These are phyloP conservation scores for Coelinius sp. DNA, from an alignment of 2,888 invertebrate species.

Conservation along the genomic window DNA sequence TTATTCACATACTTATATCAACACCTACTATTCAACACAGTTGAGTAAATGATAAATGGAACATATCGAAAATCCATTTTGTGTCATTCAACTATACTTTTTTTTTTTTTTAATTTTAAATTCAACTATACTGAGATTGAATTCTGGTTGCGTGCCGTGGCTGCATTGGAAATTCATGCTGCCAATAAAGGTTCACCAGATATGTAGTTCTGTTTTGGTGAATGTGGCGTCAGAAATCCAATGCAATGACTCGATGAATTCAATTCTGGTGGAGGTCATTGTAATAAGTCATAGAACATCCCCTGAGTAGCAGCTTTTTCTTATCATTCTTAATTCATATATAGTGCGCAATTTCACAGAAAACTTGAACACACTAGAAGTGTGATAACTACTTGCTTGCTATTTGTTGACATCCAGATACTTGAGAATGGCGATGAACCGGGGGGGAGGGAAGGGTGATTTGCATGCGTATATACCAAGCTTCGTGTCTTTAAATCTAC, in stretches of 20 bases:
- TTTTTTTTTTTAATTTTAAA: too few relatives aligned
- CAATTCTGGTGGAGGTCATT: not conserved
- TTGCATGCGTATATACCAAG: not conserved
- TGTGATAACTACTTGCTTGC: not conserved
- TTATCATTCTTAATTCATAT: not conserved
- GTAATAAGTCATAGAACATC: not conserved
- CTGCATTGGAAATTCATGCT: not conserved
- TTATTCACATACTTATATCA: not conserved
- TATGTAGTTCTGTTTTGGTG: not conserved
- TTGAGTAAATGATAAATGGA: constrained; percentile 1
- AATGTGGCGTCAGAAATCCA: not conserved
- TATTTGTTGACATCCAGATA: not conserved
- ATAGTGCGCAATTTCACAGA: not conserved
- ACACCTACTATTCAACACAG: not conserved
- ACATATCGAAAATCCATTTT: not conserved
- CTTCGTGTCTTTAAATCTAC: constrained; percentile 11
- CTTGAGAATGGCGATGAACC: not conserved
- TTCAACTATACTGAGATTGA: constrained; percentile 7
- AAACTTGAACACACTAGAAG: not conserved
- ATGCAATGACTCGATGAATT: not conserved
- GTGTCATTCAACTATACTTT: constrained; percentile 22
- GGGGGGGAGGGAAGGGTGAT: not conserved
- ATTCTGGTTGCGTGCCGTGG: not conserved
- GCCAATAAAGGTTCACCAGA: not conserved
- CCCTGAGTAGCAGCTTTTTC: not conserved